These are phyloP conservation scores for Hozukius guyotensis DNA, from an alignment of 2,797 vertebrate genomes.

Conservation along the genomic window DNA sequence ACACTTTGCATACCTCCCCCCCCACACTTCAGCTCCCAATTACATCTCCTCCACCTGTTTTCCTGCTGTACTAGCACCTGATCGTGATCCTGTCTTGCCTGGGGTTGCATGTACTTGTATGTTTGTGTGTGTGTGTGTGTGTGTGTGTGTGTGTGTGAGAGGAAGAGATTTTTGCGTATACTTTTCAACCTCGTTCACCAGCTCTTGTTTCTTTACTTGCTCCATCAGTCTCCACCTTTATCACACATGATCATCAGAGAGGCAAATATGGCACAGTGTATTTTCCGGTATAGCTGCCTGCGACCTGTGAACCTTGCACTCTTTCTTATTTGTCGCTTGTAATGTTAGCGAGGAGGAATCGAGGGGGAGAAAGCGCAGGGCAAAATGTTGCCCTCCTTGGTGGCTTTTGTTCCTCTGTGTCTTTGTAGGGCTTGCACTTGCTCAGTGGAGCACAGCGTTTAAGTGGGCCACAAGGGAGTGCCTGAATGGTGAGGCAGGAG, in stretches of 20 bases:
- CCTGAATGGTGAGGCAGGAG: conserved; percentile 79
- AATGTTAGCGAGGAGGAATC: conserved; percentile 44
- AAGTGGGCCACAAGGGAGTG: conserved; percentile 88
- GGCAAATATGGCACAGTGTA: conserved; percentile 14
- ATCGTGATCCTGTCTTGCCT: conserved; percentile 15
- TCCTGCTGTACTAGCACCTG: conserved; percentile 9
- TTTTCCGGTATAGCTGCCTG: conserved; percentile 9
- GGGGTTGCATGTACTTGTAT: neutral
- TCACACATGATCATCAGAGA: conserved; percentile 27
- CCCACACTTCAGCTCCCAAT: conserved; percentile 15
- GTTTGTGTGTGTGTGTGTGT: no score
- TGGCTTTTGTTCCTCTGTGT: conserved; percentile 84
- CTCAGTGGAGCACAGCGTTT: conserved; percentile 83
- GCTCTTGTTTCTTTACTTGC: conserved; percentile 18
- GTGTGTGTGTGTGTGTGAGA: neutral
- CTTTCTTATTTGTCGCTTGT: conserved; percentile 36
- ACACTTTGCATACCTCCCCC: conserved; percentile 38
- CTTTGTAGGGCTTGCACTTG: conserved; percentile 83
- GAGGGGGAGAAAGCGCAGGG: conserved; percentile 54
- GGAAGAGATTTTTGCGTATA: conserved; percentile 11
- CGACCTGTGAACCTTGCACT: conserved; percentile 7
- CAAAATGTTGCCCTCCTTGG: conserved; percentile 78
- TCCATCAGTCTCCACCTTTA: conserved; percentile 19
- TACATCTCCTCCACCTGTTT: conserved; percentile 38
- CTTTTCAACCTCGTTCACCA: conserved; percentile 24